These are phyloP conservation scores for Yasuhikotakia modesta DNA, from an alignment of 2,797 vertebrate species.

Conservation along the genomic window DNA sequence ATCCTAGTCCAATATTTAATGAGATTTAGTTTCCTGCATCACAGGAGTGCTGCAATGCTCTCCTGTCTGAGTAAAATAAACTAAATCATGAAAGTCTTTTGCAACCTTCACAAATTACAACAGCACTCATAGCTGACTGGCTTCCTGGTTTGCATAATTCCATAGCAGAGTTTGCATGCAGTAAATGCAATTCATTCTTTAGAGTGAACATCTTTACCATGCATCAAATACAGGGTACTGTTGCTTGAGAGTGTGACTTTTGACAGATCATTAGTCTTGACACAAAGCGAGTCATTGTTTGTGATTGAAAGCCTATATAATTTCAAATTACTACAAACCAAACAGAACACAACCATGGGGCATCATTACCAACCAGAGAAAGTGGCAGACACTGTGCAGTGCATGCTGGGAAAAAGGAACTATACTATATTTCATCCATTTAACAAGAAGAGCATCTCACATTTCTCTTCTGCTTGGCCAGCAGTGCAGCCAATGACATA, in stretches of 20 bases:
- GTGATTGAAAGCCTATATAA: slow-evolving; percentile 23
- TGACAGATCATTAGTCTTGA: slow-evolving; percentile 24
- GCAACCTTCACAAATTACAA: background rate
- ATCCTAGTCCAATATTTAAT: background rate
- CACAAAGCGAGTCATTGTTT: slow-evolving; percentile 9
- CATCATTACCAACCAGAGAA: slow-evolving; percentile 16
- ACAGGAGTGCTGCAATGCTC: background rate
- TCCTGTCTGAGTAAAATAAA: background rate
- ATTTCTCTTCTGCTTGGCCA: slow-evolving; percentile 2
- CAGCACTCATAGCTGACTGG: background rate
- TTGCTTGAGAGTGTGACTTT: slow-evolving; percentile 17
- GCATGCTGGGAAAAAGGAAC: slow-evolving; percentile 7
- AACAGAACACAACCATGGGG: slow-evolving; percentile 15
- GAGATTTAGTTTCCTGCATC: too few relatives aligned
- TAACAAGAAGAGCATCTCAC: slow-evolving; percentile 25
- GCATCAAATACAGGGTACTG: slow-evolving; percentile 1
- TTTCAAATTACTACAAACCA: background rate
- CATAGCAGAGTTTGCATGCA: background rate
- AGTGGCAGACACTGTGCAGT: slow-evolving; percentile 11
- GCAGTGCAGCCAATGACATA: slow-evolving; percentile 35
- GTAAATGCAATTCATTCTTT: background rate
- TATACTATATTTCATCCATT: slow-evolving; percentile 33
- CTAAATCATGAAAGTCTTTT: background rate
- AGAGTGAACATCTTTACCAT: background rate
- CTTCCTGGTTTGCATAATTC: background rate